phyloP scores from a whole-genome alignment of 2,113 vertebrate species.

The Podarcis raffonei region DNA sequence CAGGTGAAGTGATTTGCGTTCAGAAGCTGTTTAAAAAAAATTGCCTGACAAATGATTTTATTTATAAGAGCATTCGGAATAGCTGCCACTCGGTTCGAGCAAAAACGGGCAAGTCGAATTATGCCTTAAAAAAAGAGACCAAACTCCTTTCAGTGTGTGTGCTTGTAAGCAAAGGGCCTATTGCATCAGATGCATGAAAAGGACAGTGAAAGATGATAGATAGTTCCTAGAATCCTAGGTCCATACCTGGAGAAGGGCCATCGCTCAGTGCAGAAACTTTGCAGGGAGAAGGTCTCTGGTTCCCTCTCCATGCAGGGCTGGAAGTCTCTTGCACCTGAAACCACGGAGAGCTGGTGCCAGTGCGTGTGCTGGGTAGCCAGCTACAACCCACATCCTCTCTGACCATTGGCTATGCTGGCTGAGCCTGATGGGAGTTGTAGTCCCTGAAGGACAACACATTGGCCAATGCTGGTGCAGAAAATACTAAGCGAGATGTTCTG shows the following conservation, averaged over 20 bases:
- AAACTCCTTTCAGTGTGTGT: background rate
- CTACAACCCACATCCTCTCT: too few relatives aligned
- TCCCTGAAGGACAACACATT: too few relatives aligned
- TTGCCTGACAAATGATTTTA: slow-evolving; percentile 71
- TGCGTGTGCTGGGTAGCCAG: background rate
- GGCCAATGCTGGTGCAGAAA: too few relatives aligned
- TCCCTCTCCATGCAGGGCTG: too few relatives aligned
- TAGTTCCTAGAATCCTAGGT: background rate
- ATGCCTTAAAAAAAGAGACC: background rate
- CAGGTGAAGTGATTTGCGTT: slow-evolving; percentile 77
- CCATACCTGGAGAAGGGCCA: too few relatives aligned
- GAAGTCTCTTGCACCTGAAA: too few relatives aligned
- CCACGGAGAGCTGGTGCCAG: too few relatives aligned
- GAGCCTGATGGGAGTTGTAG: too few relatives aligned
- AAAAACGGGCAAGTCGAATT: background rate
- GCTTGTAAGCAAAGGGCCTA: background rate
- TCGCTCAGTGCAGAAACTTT: too few relatives aligned
- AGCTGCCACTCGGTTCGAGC: background rate
- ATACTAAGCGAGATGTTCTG: too few relatives aligned
- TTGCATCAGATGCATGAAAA: background rate
- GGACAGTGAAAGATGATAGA: background rate
- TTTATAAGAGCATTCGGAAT: slow-evolving; percentile 31
- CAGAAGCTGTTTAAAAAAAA: slow-evolving; percentile 72
- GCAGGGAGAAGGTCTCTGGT: too few relatives aligned
- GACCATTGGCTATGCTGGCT: too few relatives aligned